Conservation (phyloP, 2,888 invertebrate genomes). For the Chaetogeoica ovagalla region DNA sequence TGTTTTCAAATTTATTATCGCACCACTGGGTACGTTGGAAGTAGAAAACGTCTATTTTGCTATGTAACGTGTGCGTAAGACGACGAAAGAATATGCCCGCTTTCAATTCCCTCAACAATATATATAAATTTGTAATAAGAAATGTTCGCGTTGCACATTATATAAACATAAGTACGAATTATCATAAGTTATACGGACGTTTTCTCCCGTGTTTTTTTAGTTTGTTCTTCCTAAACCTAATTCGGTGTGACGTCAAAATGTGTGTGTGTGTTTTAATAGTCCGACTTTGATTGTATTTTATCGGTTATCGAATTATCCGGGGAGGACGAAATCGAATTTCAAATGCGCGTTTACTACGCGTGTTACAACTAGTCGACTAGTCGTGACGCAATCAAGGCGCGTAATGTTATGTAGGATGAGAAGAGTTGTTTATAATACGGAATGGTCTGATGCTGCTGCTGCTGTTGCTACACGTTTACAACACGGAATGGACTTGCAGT, state of each 20-base stretch:
- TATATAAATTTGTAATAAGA: background rate
- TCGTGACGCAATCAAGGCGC: conserved; percentile 28
- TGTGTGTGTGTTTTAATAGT: background rate
- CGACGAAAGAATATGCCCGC: too few relatives aligned
- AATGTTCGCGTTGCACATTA: conserved; percentile 10
- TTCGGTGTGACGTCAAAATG: background rate
- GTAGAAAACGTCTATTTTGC: too few relatives aligned
- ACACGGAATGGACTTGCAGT: background rate
- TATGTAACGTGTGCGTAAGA: too few relatives aligned
- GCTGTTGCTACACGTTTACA: too few relatives aligned
- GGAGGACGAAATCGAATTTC: conserved; percentile 17
- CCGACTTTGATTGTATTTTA: conserved; percentile 48
- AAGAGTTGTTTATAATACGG: background rate
- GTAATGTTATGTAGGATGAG: conserved; percentile 38
- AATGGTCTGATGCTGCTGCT: too few relatives aligned
- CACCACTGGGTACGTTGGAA: too few relatives aligned
- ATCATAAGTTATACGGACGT: conserved; percentile 25
- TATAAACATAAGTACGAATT: conserved; percentile 16
- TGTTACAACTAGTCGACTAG: too few relatives aligned
- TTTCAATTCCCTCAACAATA: too few relatives aligned
- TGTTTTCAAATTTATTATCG: too few relatives aligned
- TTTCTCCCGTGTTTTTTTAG: background rate
- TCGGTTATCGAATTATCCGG: conserved; percentile 44
- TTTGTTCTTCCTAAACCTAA: conserved; percentile 7
- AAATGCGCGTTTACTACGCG: background rate